Evolutionary conservation across 2,888 invertebrate species (phyloP).

Genomic region (Nasonovia ribisnigri): DNA sequence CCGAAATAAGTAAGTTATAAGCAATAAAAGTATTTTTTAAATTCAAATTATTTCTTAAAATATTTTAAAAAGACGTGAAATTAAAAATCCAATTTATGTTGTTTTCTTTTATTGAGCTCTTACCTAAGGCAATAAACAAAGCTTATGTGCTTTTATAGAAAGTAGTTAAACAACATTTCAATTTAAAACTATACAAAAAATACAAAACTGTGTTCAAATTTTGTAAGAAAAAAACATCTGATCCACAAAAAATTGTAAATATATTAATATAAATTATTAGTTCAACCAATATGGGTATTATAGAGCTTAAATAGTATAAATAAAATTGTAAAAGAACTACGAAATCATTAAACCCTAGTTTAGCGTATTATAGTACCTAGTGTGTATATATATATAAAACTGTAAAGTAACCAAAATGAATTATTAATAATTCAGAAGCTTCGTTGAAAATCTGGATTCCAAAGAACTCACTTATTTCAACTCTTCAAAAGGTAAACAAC

Average conservation of each 20-base stretch:
- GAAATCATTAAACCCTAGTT: background rate
- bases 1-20: background rate
- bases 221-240: background rate
- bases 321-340: background rate
- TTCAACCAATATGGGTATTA: background rate
- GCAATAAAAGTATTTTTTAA: background rate
- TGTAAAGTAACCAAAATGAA: constrained; percentile 24
- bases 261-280: background rate
- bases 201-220: background rate
- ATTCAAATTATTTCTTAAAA: background rate
- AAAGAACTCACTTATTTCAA: constrained; percentile 44
- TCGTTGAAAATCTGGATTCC: constrained; percentile 35
- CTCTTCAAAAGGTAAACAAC: constrained; percentile 37
- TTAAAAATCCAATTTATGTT: background rate
- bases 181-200: background rate
- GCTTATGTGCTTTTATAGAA: background rate
- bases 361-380: background rate
- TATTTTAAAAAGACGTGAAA: background rate
- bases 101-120: background rate
- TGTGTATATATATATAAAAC: background rate
- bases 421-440: constrained; percentile 52
- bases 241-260: background rate
- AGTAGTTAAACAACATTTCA: background rate
- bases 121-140: background rate
- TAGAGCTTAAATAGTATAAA: background rate